These are phyloP conservation scores for Agrotis exclamationis DNA, from an alignment of 2,888 invertebrate species.

Conservation along the genomic window DNA sequence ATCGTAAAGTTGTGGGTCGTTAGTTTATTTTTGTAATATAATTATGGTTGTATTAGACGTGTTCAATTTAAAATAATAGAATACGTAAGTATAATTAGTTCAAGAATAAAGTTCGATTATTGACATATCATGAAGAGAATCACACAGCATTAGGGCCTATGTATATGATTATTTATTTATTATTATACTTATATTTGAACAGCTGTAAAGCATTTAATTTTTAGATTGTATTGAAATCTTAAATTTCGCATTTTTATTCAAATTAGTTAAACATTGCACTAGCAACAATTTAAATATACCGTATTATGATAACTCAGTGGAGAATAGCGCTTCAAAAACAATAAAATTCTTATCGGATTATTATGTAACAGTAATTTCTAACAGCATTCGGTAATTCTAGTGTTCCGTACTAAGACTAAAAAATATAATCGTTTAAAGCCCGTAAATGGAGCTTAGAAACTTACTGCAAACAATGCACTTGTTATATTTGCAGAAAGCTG, in stretches of 20 bases:
- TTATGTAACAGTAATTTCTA: slow-evolving; percentile 12
- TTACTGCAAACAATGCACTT: slow-evolving; percentile 37
- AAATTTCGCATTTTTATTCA: slow-evolving; percentile 14
- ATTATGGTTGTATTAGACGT: slow-evolving; percentile 66
- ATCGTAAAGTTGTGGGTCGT: slow-evolving; percentile 50
- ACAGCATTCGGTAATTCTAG: not conserved
- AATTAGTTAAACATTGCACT: slow-evolving; percentile 7
- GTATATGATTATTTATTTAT: slow-evolving; percentile 27
- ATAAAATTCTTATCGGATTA: not conserved
- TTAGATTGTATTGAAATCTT: slow-evolving; percentile 15
- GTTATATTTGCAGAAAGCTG: slow-evolving; percentile 29
- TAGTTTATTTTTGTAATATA: slow-evolving; percentile 58
- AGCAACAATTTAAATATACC: slow-evolving; percentile 5
- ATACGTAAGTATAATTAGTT: slow-evolving; percentile 48
- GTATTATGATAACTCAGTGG: slow-evolving; percentile 6
- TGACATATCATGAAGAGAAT: slow-evolving; percentile 45
- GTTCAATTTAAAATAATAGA: slow-evolving; percentile 60
- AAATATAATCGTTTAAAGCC: slow-evolving; percentile 5
- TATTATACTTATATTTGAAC: slow-evolving; percentile 21
- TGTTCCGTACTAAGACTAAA: not conserved
- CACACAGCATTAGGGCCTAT: slow-evolving; percentile 29
- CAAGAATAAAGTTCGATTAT: slow-evolving; percentile 37
- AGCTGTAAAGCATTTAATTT: slow-evolving; percentile 29
- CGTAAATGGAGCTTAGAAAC: not conserved
- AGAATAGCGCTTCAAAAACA: slow-evolving; percentile 16